A percentile compares a stretch with the other conserved stretches of the same genome.
Conservation (phyloP, 2,888 invertebrate species). For the Lithosia quadra region DNA sequence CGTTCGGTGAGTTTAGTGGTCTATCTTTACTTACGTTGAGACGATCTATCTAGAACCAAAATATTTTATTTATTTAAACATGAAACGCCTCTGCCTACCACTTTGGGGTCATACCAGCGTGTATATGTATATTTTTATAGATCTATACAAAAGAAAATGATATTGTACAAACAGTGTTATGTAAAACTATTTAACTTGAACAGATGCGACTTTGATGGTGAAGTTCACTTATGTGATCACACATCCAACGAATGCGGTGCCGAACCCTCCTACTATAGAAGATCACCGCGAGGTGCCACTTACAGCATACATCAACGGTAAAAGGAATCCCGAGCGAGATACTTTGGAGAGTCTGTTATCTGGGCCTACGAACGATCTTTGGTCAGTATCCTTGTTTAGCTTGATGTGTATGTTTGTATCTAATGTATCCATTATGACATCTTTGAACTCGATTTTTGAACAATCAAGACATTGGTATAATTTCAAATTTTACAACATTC, state of each 20-base stretch:
- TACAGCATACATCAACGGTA: slow-evolving; percentile 75
- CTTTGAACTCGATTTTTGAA: background rate
- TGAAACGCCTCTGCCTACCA: too few relatives aligned
- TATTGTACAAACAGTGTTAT: background rate
- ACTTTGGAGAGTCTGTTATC: slow-evolving; percentile 89
- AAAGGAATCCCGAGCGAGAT: slow-evolving; percentile 88
- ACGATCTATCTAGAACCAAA: too few relatives aligned
- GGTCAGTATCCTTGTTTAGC: slow-evolving; percentile 57
- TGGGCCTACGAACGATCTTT: slow-evolving; percentile 67
- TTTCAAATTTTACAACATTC: background rate
- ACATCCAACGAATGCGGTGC: slow-evolving; percentile 90
- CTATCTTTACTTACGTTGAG: too few relatives aligned
- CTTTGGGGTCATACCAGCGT: too few relatives aligned
- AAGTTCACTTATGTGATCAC: slow-evolving; percentile 92
- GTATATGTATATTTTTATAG: too few relatives aligned
- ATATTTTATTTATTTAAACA: too few relatives aligned
- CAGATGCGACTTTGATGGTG: slow-evolving; percentile 88
- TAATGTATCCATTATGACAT: too few relatives aligned
- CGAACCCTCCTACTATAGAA: slow-evolving; percentile 90
- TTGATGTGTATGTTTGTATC: too few relatives aligned
- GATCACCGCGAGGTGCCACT: slow-evolving; percentile 88
- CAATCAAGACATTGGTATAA: background rate
- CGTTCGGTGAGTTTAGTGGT: too few relatives aligned
- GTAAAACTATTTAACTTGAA: slow-evolving; percentile 8
- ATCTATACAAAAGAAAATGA: background rate